Evolutionary conservation across 2,888 invertebrate species (phyloP).

Genomic region (Diarsia rubi): DNA sequence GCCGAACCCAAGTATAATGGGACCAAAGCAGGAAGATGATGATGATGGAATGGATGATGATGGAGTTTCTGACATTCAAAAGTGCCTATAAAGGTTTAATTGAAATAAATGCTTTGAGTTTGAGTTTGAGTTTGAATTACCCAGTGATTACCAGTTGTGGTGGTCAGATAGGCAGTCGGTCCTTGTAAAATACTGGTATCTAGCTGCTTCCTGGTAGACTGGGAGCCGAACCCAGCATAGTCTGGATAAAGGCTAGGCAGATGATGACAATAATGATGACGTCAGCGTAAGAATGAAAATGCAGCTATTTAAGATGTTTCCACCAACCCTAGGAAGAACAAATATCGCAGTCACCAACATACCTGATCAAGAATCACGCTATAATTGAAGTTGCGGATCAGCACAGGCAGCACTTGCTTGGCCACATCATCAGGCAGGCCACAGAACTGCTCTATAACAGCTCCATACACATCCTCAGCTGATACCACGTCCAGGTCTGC

Average conservation of each 20-base stretch:
- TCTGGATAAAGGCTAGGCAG: not conserved
- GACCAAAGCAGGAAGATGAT: no score
- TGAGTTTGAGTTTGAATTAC: no score
- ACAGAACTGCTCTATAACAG: conserved; percentile 87
- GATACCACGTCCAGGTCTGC: conserved; percentile 75
- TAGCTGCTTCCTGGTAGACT: not conserved
- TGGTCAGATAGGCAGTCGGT: not conserved
- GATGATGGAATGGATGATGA: no score
- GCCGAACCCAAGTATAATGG: no score
- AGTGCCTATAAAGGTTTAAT: no score
- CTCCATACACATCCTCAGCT: conserved; percentile 78
- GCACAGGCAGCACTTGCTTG: conserved; percentile 81
- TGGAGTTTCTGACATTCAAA: no score
- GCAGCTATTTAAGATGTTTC: not conserved
- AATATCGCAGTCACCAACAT: not conserved
- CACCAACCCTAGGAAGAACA: not conserved
- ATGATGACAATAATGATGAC: not conserved
- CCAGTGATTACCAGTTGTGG: not conserved
- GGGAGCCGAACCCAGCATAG: not conserved
- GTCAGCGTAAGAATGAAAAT: not conserved
- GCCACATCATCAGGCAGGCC: conserved; percentile 80
- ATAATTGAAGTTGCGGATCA: conserved; percentile 86
- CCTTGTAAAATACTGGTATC: not conserved
- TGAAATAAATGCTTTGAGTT: no score
- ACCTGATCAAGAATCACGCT: conserved; percentile 79